Base-by-base conservation (phyloP, 2,113 vertebrate species). In the Chaenogobius annularis region DNA sequence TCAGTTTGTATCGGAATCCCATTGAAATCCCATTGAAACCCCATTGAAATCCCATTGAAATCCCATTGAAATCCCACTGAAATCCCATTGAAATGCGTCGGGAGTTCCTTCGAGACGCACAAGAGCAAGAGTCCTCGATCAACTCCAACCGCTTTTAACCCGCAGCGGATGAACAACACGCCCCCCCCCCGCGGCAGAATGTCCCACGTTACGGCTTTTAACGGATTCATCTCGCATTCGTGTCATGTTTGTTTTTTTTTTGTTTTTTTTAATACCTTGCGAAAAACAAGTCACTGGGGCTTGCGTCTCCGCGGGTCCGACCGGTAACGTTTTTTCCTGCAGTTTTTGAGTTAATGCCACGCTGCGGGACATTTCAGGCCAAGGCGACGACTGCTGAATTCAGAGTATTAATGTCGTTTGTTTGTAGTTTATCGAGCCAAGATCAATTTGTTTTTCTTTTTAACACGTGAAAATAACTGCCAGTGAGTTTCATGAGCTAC, bases 161-260 rank as follows among this genome's bases (percentile, higher is more conserved):
- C 68, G 84, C 76, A 83, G 87, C 87, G 80, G 78, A 70, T 73
- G 81, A 76, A 64, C n/a, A n/a, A n/a, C n/a, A n/a, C n/a, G n/a
- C n/a, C n/a, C n/a, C n/a, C n/a, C n/a, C n/a, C n/a, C n/a, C n/a
- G n/a, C n/a, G n/a, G n/a, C n/a, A n/a, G 17, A 52, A 52, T 52
- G 50, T 52, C 14, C 50, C 50, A 9, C 17, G n/a, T 17, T 52
- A 3, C 14, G 50, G 7, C 50, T n/a, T 52, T 52, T n/a, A 52
- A n/a, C 17, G 7, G 19, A 10, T 52, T n/a, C n/a, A n/a, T n/a
- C n/a, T n/a, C n/a, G n/a, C n/a, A n/a, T n/a, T n/a, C n/a, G n/a
- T n/a, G n/a, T n/a, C n/a, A n/a, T n/a, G n/a, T n/a, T n/a, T n/a
- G n/a, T n/a, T n/a, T n/a, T n/a, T n/a, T n/a, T n/a, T n/a, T n/a